phyloP scores from a whole-genome alignment of 2,888 invertebrate genomes.

The Mesopsocus fuscifrons region DNA sequence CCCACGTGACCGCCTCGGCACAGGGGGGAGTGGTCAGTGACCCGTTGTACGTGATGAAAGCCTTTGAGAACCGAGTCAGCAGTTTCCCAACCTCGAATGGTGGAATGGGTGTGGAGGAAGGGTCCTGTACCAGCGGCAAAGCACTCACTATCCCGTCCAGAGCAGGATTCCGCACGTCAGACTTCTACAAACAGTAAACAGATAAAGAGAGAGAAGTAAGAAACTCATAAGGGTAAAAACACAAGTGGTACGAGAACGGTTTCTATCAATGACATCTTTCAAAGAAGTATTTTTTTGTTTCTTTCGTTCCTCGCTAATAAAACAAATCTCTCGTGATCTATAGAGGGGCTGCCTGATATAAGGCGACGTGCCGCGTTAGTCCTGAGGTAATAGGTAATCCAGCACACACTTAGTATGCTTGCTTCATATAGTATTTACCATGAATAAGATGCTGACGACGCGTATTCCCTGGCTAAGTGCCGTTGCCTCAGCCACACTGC shows the following conservation, averaged over 20 bases:
- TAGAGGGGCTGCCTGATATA: too few relatives aligned
- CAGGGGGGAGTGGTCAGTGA: conserved; percentile 28
- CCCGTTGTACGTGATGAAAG: conserved; percentile 47
- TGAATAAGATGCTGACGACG: conserved; percentile 39
- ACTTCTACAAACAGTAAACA: too few relatives aligned
- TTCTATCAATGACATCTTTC: too few relatives aligned
- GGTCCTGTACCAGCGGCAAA: background rate
- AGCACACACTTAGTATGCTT: too few relatives aligned
- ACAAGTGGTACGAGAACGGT: too few relatives aligned
- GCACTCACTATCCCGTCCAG: background rate
- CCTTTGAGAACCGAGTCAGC: conserved; percentile 34
- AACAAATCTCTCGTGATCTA: too few relatives aligned
- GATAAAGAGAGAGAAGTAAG: too few relatives aligned
- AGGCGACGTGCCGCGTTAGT: too few relatives aligned
- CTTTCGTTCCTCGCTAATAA: too few relatives aligned
- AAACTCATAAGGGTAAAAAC: too few relatives aligned
- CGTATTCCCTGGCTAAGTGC: conserved; percentile 34
- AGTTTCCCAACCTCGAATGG: conserved; percentile 31
- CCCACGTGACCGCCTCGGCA: conserved; percentile 34
- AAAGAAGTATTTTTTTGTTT: too few relatives aligned
- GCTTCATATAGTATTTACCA: conserved; percentile 27
- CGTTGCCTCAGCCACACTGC: conserved; percentile 38
- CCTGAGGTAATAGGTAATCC: too few relatives aligned
- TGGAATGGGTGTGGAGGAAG: conserved; percentile 23
- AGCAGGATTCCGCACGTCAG: background rate